Percentiles rank a stretch among this genome's conserved stretches.
Evolutionary conservation across 1,140 invertebrate genomes (phyloP).

Genomic region (Venturia canescens): DNA sequence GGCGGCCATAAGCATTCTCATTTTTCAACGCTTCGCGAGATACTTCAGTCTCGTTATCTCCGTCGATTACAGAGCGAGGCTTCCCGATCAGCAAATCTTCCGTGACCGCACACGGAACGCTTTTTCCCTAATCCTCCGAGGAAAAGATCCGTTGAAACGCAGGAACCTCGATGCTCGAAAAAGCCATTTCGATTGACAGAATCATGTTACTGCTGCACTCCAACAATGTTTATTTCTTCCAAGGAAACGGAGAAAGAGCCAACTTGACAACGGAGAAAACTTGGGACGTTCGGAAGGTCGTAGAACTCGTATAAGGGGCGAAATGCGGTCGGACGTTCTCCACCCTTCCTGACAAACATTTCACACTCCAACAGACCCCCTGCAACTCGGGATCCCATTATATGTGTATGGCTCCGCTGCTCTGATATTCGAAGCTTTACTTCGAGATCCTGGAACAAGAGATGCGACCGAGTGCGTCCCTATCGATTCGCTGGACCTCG

Average conservation of each 20-base stretch:
- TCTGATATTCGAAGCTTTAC: constrained; percentile 21
- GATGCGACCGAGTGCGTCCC: neutral
- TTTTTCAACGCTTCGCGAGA: too few relatives aligned
- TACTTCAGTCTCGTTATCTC: too few relatives aligned
- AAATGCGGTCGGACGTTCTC: constrained; percentile 54
- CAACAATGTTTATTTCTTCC: constrained; percentile 3
- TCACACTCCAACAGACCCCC: constrained; percentile 53
- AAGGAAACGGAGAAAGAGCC: neutral
- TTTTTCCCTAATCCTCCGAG: constrained; percentile 45
- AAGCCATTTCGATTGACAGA: constrained; percentile 51
- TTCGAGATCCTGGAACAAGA: neutral
- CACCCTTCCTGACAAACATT: constrained; percentile 64
- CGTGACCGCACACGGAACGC: too few relatives aligned
- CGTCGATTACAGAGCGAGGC: too few relatives aligned
- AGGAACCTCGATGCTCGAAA: constrained; percentile 47
- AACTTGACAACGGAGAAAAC: constrained; percentile 12
- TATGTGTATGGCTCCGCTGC: neutral
- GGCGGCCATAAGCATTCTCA: too few relatives aligned
- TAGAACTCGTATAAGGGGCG: constrained; percentile 55
- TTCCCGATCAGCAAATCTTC: too few relatives aligned
- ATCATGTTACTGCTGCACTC: constrained; percentile 38
- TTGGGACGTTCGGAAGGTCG: neutral
- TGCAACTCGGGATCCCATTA: neutral
- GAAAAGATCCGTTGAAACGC: constrained; percentile 57
- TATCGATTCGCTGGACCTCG: neutral